A percentile compares a stretch with the other conserved stretches of the same genome.
phyloP scores from a whole-genome alignment of 2,113 vertebrate genomes.

The Myrmecophaga tridactyla region DNA sequence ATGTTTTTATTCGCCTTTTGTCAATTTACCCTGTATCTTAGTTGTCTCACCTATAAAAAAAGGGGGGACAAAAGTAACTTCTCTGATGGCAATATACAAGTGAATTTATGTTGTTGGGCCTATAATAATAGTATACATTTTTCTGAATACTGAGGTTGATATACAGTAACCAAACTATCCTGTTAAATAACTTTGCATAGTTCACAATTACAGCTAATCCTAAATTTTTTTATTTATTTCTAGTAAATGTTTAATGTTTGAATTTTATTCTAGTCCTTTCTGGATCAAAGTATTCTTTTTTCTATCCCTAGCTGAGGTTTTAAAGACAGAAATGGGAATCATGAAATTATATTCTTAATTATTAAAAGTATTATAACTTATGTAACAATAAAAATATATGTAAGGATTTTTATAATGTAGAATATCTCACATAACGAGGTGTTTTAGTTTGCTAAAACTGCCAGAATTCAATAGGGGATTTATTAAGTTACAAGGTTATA shows the following conservation, averaged over 20 bases:
- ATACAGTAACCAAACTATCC: constrained; percentile 25
- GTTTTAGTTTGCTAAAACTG: too few species aligned
- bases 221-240: not conserved
- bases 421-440: not conserved
- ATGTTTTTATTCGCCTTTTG: constrained; percentile 35
- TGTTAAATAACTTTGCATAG: constrained; percentile 7
- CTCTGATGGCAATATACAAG: not conserved
- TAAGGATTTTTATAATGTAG: constrained; percentile 6
- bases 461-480: too few species aligned
- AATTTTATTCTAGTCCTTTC: constrained; percentile 43
- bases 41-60: constrained; percentile 10
- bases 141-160: constrained; percentile 6
- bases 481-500: too few species aligned
- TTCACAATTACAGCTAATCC: constrained; percentile 24
- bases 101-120: not conserved
- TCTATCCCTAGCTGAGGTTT: not conserved
- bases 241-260: not conserved
- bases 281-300: not conserved
- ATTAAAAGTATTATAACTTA: constrained; percentile 43
- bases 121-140: not conserved
- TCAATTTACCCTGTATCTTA: not conserved
- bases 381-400: not conserved
- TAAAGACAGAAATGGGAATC: constrained; percentile 24
- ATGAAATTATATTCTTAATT: constrained; percentile 39
- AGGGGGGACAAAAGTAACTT: not conserved